Evolutionary conservation across 1,140 invertebrate species (phyloP), one percentile per base, ranked within the genome.

Genomic region (Yoshiicerus persimilis): DNA sequence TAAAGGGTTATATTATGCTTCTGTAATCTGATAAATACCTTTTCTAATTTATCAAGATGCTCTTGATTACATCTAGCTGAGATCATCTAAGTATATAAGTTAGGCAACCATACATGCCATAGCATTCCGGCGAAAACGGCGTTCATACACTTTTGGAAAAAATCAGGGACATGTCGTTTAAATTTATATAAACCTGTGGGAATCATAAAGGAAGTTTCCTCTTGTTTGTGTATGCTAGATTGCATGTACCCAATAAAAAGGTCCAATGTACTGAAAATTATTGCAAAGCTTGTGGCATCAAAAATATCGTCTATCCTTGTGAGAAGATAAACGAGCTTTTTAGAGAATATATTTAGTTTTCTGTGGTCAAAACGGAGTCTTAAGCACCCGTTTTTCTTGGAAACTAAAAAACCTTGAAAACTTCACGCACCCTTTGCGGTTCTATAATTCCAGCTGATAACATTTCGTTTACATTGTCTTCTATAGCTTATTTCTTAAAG

Each of bases 101-200:
- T 89, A n/a, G n/a, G n/a, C n/a, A n/a, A n/a, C n/a, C n/a, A 86
- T 11, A 86, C 84, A 4, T 87, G 80, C 23, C 30, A 86, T 41
- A 75, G 77, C 20, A 91, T 88, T 4, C 88, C 91, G 64, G 38
- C 16, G 23, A 92, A 86, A 20, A 92, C 89, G 80, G 91, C 56
- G 56, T 93, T 91, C 84, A 93, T 92, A 64, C 91, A 89, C 9
- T 91, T 84, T 87, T 93, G 92, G 85, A 92, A 93, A 62, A 92
- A 91, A 2, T 88, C 88, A 0, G 91, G 91, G 11, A 91, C 91
- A 20, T 91, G 84, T 70, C 91, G 88, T 13, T 88, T 92, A 88
- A 91, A 92, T 41, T 88, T 23, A 75, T 91, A 92, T 2, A 92
- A 70, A 20, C 92, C 92, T 75, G 90, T 20, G 66, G 91, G 41